Conservation (phyloP, 2,113 vertebrate species). For the Aleadryas rufinucha region DNA sequence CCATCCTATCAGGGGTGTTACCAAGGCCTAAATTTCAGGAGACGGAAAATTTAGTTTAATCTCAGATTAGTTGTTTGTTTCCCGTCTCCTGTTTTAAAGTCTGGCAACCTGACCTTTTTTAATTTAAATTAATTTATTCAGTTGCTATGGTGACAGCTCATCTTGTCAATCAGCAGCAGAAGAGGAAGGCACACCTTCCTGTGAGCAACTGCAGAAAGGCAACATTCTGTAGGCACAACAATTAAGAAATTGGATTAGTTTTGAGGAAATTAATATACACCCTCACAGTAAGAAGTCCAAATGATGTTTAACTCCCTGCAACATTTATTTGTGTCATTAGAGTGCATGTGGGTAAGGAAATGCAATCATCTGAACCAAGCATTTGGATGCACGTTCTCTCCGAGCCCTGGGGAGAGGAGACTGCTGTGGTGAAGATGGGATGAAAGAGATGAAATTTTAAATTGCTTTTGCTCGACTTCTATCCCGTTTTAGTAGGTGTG, state of each 20-base stretch:
- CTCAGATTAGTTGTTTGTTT: background rate
- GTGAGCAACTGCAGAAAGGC: background rate
- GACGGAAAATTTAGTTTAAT: background rate
- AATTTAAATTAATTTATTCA: background rate
- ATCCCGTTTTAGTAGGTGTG: background rate
- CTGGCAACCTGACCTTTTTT: background rate
- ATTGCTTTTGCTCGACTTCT: background rate
- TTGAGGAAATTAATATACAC: background rate
- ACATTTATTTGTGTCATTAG: background rate
- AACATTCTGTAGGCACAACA: background rate
- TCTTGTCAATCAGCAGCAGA: constrained; percentile 2
- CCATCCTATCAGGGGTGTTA: background rate
- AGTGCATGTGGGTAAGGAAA: background rate
- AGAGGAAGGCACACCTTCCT: background rate
- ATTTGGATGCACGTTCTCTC: fast-evolving
- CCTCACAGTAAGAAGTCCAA: background rate
- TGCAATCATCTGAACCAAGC: background rate
- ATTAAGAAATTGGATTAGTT: background rate
- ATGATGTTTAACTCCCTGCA: background rate
- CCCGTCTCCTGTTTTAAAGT: background rate
- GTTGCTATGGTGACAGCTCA: constrained; percentile 10
- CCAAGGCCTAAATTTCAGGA: background rate
- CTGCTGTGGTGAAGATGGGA: background rate
- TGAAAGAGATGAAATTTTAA: background rate
- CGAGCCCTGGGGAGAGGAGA: background rate